Base-by-base conservation (phyloP, 30 jellyfish, hydroid and myxozoan species). In the Pseudorhiza aurosa region DNA sequence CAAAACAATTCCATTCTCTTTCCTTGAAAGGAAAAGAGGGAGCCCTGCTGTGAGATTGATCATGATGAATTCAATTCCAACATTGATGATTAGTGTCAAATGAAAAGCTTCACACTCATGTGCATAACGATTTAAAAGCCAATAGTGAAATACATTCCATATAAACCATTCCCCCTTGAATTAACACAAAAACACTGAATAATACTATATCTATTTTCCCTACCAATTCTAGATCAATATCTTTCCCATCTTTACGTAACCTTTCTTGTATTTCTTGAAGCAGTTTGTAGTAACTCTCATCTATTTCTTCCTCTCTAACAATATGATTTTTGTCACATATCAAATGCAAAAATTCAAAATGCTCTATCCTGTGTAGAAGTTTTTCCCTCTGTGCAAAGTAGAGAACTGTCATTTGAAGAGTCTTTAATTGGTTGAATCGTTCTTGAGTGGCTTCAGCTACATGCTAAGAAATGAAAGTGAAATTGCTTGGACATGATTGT, bases 191-290 rank as follows among this genome's bases (percentile, higher is more conserved):
- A n/a, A n/a, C n/a, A n/a, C n/a, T n/a, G n/a, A n/a, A n/a, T n/a
- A n/a, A n/a, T n/a, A n/a, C n/a, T n/a, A n/a, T n/a, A n/a, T n/a
- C n/a, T n/a, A n/a, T n/a, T n/a, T n/a, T n/a, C n/a, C 81, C 26
- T 28, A 82, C 94, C 72, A 82, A 29, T 40, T 82, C 94, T 29
- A 82, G 59, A 82, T 82, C 94, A 47, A 82, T 53, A 10, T 68
- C 65, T 55, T 59, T 50, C 25, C 77, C 68, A 29, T 49, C 35
- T 26, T 9, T 37, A 14, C 17, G n/a, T 4, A 33, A 68, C 29
- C 39, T 55, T n/a, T 65, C 33, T 19, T 39, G 39, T 1, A 80
- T 64, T 0, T 37, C 37, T 56, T 35, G 27, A n/a, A 80, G 77
- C 50, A 80, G 57, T 12, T 36, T 26, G 15, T 55, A 7, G 33